Conservation (phyloP, 1,140 invertebrate genomes). For the Drosophila sucinea region DNA sequence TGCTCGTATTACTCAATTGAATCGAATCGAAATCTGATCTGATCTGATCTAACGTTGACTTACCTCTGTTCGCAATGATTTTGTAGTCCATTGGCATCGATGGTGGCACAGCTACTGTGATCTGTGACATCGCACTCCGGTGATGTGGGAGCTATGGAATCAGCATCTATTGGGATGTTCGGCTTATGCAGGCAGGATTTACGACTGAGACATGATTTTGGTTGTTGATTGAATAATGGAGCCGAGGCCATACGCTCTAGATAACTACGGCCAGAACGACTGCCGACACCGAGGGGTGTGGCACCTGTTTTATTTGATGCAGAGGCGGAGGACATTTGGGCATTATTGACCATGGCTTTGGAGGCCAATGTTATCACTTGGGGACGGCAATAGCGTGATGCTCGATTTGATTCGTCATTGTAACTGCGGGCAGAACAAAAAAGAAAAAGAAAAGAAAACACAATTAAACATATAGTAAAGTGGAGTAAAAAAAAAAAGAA, state of each 20-base stretch:
- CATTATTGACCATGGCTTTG: constrained; percentile 82
- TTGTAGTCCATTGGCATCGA: constrained; percentile 24
- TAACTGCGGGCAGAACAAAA: constrained; percentile 55
- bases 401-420: constrained; percentile 77
- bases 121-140: constrained; percentile 15
- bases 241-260: constrained; percentile 77
- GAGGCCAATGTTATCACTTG: constrained; percentile 79
- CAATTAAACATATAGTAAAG: background rate
- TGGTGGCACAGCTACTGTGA: constrained; percentile 6
- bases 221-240: constrained; percentile 58
- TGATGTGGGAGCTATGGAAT: constrained; percentile 27
- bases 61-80: constrained; percentile 64
- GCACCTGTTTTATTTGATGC: constrained; percentile 43
- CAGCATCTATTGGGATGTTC: constrained; percentile 43
- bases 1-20: constrained; percentile 44
- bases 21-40: constrained; percentile 23
- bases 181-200: constrained; percentile 75
- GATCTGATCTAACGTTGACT: constrained; percentile 38
- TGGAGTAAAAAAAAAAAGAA: background rate
- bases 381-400: constrained; percentile 77
- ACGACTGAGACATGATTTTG: constrained; percentile 78
- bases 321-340: constrained; percentile 40
- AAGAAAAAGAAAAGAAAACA: constrained; percentile 6
- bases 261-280: constrained; percentile 67
- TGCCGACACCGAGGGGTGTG: constrained; percentile 63